Conservation (phyloP, 2,888 invertebrate genomes). For the Notodonta dromedarius region DNA sequence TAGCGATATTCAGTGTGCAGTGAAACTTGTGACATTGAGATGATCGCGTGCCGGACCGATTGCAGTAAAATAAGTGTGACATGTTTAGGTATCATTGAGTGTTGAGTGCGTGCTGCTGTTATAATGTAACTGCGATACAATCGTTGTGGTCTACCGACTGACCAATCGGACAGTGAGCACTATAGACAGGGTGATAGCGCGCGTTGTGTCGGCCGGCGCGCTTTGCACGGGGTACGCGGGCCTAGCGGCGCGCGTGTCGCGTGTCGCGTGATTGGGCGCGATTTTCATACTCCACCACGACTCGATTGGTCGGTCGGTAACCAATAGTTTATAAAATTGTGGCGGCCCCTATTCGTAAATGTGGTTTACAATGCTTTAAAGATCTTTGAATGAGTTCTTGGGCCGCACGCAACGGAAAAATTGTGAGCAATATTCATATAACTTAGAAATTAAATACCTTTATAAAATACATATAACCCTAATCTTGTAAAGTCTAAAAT, state of each 20-base stretch:
- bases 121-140: neutral
- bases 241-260: neutral
- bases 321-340: conserved; percentile 29
- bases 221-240: neutral
- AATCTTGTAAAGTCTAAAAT: too few species aligned
- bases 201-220: neutral
- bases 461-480: too few species aligned
- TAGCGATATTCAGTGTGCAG: neutral
- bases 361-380: too few species aligned
- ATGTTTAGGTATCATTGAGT: neutral
- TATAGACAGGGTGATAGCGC: neutral
- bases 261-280: conserved; percentile 19
- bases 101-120: neutral
- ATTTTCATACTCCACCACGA: conserved; percentile 20
- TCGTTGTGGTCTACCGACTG: neutral
- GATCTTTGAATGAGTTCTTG: too few species aligned
- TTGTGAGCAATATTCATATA: too few species aligned
- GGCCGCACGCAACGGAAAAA: too few species aligned
- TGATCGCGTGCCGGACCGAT: neutral
- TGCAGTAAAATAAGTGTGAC: neutral
- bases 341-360: too few species aligned
- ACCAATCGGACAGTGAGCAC: neutral
- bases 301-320: conserved; percentile 31
- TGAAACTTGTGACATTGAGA: neutral
- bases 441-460: too few species aligned